Conservation (phyloP, 1,140 invertebrate genomes). For the Eurosta solidaginis region DNA sequence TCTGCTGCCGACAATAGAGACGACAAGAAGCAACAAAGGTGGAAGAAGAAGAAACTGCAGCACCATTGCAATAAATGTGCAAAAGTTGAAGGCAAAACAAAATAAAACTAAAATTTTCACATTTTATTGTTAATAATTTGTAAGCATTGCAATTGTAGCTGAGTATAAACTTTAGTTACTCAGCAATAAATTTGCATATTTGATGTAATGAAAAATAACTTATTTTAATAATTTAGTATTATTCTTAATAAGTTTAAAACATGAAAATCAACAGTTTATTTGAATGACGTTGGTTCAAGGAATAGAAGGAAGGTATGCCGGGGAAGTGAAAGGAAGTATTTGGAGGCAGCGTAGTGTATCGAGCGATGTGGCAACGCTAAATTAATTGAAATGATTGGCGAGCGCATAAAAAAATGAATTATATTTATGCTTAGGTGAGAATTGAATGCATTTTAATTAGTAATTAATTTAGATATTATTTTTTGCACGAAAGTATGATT, state of each 20-base stretch:
- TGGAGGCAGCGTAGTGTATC: not conserved
- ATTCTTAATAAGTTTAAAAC: slow-evolving; percentile 23
- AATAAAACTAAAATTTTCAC: not conserved
- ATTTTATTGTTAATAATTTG: not conserved
- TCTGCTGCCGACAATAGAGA: not conserved
- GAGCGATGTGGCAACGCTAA: slow-evolving; percentile 9
- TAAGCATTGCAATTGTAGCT: not conserved
- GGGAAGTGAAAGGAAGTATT: too few relatives aligned
- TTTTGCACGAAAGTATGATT: too few relatives aligned
- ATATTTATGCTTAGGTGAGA: slow-evolving; percentile 13
- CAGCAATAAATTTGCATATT: slow-evolving; percentile 14
- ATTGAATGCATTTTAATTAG: not conserved
- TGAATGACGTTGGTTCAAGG: not conserved
- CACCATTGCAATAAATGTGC: not conserved
- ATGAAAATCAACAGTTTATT: slow-evolving; percentile 24
- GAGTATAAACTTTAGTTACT: slow-evolving; percentile 1
- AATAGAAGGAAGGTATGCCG: too few relatives aligned
- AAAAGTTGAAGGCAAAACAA: not conserved
- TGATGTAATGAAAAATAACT: not conserved
- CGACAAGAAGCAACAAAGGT: not conserved
- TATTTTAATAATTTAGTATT: slow-evolving; percentile 27
- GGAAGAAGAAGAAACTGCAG: not conserved
- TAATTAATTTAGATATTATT: not conserved
- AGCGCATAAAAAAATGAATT: slow-evolving; percentile 13
- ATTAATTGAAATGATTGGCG: slow-evolving; percentile 11